A percentile compares a stretch with the other conserved stretches of the same genome.
Conservation (phyloP, 1,140 invertebrate species). For the Cydia splendana region DNA sequence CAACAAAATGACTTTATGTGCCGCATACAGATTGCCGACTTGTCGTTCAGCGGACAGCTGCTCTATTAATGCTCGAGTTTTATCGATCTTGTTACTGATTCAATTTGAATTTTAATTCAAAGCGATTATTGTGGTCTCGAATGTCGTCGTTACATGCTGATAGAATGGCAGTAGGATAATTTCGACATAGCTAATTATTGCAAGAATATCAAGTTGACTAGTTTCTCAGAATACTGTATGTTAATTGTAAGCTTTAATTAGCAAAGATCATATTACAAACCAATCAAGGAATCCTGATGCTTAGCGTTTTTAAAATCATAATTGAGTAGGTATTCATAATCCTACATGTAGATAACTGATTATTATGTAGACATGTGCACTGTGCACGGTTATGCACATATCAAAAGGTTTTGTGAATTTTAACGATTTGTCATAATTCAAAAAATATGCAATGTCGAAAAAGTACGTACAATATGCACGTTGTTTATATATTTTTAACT, state of each 20-base stretch:
- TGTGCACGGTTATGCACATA: no score
- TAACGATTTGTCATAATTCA: no score
- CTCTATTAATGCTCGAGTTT: slow-evolving; percentile 52
- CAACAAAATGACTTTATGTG: slow-evolving; percentile 56
- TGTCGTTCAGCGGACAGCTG: slow-evolving; percentile 39
- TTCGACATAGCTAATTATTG: not conserved
- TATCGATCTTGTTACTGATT: slow-evolving; percentile 52
- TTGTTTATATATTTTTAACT: slow-evolving; percentile 42
- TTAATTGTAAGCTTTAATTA: not conserved
- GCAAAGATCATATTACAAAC: slow-evolving; percentile 10
- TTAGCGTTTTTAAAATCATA: not conserved
- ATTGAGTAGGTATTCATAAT: slow-evolving; percentile 23
- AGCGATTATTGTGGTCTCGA: slow-evolving; percentile 42
- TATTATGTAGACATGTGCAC: not conserved
- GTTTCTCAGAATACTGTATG: not conserved
- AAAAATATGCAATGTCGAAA: no score
- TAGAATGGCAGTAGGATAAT: slow-evolving; percentile 13
- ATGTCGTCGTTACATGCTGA: slow-evolving; percentile 28
- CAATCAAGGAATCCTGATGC: not conserved
- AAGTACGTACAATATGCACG: not conserved
- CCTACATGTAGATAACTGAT: slow-evolving; percentile 27
- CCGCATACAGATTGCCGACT: slow-evolving; percentile 41
- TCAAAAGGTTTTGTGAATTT: no score
- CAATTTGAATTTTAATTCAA: slow-evolving; percentile 62
- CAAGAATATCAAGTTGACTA: not conserved